These are phyloP conservation scores for Phataginus tricuspis DNA, from an alignment of 2,797 vertebrate species.

Conservation along the genomic window DNA sequence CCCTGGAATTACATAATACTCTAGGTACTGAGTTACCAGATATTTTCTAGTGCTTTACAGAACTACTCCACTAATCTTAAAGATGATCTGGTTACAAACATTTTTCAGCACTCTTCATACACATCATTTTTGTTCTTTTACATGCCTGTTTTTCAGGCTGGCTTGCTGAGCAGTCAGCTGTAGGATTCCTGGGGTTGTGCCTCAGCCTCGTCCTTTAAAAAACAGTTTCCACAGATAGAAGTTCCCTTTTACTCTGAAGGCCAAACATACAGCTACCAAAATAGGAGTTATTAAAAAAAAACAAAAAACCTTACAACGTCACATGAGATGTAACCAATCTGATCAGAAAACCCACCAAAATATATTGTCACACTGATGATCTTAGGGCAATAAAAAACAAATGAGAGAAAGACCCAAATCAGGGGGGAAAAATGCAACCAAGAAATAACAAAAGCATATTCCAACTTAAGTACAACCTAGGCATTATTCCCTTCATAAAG, in stretches of 20 bases:
- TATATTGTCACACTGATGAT: not conserved
- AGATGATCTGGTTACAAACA: not conserved
- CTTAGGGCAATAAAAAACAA: conserved; percentile 31
- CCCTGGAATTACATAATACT: not conserved
- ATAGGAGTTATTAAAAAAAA: not conserved
- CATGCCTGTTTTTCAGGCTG: not conserved
- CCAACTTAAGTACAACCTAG: conserved; percentile 59
- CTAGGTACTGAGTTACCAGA: not conserved
- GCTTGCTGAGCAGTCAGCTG: not conserved
- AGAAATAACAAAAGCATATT: conserved; percentile 53
- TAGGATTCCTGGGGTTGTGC: not conserved
- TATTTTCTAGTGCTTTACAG: not conserved
- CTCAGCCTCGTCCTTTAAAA: not conserved
- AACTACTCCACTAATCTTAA: conserved; percentile 13
- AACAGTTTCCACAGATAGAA: conserved; percentile 12
- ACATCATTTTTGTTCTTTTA: not conserved
- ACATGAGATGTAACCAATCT: conserved; percentile 11
- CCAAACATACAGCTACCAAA: conserved; percentile 13
- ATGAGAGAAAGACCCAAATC: not conserved
- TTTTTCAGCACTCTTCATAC: not conserved
- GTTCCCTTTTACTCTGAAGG: conserved; percentile 46
- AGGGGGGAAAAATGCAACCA: not conserved
- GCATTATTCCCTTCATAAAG: conserved; percentile 66
- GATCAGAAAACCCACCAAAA: conserved; percentile 6
- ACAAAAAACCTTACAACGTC: not conserved